Percentiles rank a stretch among this genome's conserved stretches.
phyloP scores from a whole-genome alignment of 2,797 vertebrate genomes.

The Chelidonichthys spinosus region DNA sequence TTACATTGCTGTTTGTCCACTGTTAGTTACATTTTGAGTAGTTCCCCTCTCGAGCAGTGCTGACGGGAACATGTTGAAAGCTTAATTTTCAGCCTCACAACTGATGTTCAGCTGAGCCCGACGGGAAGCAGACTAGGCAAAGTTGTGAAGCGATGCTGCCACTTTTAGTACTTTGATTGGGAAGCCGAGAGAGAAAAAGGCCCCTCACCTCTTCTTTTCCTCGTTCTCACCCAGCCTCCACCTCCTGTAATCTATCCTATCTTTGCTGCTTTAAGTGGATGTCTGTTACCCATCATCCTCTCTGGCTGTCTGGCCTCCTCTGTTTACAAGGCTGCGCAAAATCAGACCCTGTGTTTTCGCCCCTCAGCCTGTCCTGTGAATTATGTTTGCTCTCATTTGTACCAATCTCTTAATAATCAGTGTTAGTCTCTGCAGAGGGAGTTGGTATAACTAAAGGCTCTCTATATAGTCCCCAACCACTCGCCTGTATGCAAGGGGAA shows the following conservation, averaged over 20 bases:
- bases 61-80: slow-evolving; percentile 7
- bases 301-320: slow-evolving; percentile 69
- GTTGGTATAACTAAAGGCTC: slow-evolving; percentile 74
- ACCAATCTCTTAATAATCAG: slow-evolving; percentile 74
- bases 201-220: slow-evolving; percentile 14
- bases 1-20: slow-evolving; percentile 41
- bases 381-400: slow-evolving; percentile 72
- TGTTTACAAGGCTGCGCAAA: slow-evolving; percentile 79
- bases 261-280: slow-evolving; percentile 76
- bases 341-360: slow-evolving; percentile 45
- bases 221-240: slow-evolving; percentile 30
- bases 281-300: slow-evolving; percentile 79
- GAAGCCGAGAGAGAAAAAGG: slow-evolving; percentile 23
- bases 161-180: slow-evolving; percentile 33
- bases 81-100: slow-evolving; percentile 13
- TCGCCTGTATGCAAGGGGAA: slow-evolving; percentile 78
- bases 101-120: slow-evolving; percentile 7
- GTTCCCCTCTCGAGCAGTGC: slow-evolving; percentile 39
- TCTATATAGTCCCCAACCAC: slow-evolving; percentile 73
- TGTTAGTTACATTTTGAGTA: slow-evolving; percentile 49
- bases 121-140: slow-evolving; percentile 9
- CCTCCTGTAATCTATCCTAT: slow-evolving; percentile 57
- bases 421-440: slow-evolving; percentile 77
- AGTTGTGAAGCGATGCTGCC: not conserved
- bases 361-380: slow-evolving; percentile 62